These are phyloP conservation scores for Cydia fagiglandana DNA, from an alignment of 1,140 invertebrate species.

Conservation along the genomic window DNA sequence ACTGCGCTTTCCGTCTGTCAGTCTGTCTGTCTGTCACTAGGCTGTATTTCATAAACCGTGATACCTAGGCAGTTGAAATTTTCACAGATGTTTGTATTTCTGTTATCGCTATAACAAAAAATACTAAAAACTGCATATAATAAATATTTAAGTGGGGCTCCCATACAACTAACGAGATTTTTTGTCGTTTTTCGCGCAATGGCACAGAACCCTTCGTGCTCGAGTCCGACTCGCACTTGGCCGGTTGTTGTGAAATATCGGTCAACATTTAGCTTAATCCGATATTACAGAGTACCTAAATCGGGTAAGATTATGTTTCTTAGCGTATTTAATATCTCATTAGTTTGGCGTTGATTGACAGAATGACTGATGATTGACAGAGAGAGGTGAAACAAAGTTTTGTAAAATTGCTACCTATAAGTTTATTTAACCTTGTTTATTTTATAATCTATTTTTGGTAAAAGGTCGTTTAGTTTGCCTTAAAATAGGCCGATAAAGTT, in stretches of 20 bases:
- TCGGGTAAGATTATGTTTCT: constrained; percentile 1
- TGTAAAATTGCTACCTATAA: neutral
- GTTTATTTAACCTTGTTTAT: neutral
- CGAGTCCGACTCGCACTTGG: too few relatives aligned
- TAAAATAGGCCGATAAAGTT: neutral
- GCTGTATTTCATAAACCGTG: too few relatives aligned
- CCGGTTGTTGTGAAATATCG: neutral
- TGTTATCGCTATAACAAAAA: too few relatives aligned
- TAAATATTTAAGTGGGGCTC: too few relatives aligned
- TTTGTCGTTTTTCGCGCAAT: too few relatives aligned
- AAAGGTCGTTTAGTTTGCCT: neutral
- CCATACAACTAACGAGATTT: too few relatives aligned
- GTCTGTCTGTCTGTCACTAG: too few relatives aligned
- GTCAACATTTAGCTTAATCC: neutral
- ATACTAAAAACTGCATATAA: too few relatives aligned
- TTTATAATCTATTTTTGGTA: neutral
- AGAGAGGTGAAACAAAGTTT: neutral
- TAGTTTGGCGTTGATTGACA: neutral
- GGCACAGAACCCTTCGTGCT: too few relatives aligned
- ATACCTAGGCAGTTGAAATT: too few relatives aligned
- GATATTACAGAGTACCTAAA: neutral
- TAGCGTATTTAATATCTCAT: neutral
- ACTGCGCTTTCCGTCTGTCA: too few relatives aligned
- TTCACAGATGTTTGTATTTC: too few relatives aligned
- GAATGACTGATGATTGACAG: neutral